Evolutionary conservation across 1,140 invertebrate species (phyloP).

Genomic region (Zeugodacus cucurbitae): DNA sequence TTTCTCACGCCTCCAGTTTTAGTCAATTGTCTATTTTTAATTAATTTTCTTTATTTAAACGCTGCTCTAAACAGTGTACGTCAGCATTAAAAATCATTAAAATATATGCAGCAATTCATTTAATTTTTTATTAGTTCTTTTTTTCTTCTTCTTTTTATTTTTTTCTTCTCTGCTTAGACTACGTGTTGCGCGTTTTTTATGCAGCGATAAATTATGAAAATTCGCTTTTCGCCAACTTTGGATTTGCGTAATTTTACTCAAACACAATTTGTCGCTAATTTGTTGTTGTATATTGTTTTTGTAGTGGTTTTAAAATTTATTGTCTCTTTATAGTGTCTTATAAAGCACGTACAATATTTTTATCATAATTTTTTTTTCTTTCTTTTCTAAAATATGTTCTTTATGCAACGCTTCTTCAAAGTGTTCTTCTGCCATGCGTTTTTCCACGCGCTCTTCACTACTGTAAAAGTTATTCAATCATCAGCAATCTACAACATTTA

Average conservation of each 20-base stretch:
- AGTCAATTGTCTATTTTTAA: neutral
- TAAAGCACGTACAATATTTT: neutral
- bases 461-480: neutral
- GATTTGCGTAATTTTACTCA: neutral
- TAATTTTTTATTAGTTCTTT: neutral
- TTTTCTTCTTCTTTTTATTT: neutral
- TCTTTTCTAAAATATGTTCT: neutral
- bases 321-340: neutral
- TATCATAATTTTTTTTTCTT: neutral
- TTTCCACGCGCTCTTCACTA: neutral
- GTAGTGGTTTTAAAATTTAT: neutral
- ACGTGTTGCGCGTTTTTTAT: neutral
- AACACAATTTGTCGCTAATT: neutral
- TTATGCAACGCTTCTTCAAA: neutral
- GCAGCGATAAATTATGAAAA: neutral
- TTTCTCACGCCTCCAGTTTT: neutral
- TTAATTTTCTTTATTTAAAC: neutral
- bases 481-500: neutral
- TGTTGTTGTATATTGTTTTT: neutral
- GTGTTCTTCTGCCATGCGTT: neutral
- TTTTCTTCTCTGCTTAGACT: neutral
- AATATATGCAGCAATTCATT: neutral
- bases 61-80: no score
- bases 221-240: neutral
- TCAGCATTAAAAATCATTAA: neutral